Percentiles rank a stretch among this genome's conserved stretches.
Conservation (phyloP, 2,888 invertebrate species). For the Hofmannophila pseudospretella region DNA sequence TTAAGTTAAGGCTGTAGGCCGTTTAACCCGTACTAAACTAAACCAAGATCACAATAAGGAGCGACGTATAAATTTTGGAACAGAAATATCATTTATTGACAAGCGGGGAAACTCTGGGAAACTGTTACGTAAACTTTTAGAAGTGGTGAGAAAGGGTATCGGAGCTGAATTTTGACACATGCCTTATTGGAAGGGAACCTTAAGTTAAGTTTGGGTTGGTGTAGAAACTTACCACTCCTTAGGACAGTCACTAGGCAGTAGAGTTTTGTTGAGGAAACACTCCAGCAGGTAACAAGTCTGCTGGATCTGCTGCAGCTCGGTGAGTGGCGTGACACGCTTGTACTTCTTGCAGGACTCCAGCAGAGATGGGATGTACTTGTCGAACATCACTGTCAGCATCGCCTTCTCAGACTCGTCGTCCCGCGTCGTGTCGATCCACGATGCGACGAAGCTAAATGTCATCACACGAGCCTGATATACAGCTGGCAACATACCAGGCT, state of each 20-base stretch:
- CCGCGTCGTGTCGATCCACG: constrained; percentile 90
- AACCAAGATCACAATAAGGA: too few relatives aligned
- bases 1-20: too few relatives aligned
- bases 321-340: constrained; percentile 94
- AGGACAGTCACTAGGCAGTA: constrained; percentile 91
- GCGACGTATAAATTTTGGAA: too few relatives aligned
- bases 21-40: too few relatives aligned
- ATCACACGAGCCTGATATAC: background rate
- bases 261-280: constrained; percentile 87
- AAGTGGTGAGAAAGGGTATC: too few relatives aligned
- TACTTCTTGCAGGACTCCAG: constrained; percentile 87
- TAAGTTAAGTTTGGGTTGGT: too few relatives aligned
- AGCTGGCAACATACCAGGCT: background rate
- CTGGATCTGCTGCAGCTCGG: constrained; percentile 92
- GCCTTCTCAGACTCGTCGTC: constrained; percentile 85
- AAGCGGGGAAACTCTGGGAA: too few relatives aligned
- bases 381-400: constrained; percentile 90
- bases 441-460: constrained; percentile 84
- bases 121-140: too few relatives aligned
- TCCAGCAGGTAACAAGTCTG: constrained; percentile 93
- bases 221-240: constrained; percentile 88
- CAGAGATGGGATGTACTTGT: constrained; percentile 93
- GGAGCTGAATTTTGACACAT: too few relatives aligned
- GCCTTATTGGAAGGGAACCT: too few relatives aligned
- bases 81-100: too few relatives aligned